phyloP scores from a whole-genome alignment of 2,888 invertebrate genomes.

The Tetragonula carbonaria region DNA sequence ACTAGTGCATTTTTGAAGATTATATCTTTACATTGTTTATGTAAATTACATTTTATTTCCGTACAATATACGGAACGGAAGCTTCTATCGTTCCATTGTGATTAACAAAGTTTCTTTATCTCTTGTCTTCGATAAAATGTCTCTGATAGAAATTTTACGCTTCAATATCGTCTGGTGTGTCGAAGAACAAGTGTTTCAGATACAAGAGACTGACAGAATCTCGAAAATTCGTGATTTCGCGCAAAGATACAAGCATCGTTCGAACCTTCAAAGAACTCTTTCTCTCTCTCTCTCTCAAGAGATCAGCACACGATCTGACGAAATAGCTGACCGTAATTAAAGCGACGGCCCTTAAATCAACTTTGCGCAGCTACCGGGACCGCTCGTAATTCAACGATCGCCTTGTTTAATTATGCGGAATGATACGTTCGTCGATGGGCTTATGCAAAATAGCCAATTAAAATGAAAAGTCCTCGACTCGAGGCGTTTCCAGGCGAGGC shows the following conservation, averaged over 20 bases:
- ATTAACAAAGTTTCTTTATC: too few relatives aligned
- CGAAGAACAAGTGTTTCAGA: too few relatives aligned
- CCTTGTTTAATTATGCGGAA: constrained; percentile 58
- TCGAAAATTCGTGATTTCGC: background rate
- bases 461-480: constrained; percentile 53
- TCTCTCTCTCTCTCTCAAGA: background rate
- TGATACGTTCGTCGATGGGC: constrained; percentile 42
- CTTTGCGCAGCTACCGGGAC: constrained; percentile 5
- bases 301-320: background rate
- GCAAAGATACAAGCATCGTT: background rate
- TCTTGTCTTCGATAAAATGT: too few relatives aligned
- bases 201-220: background rate
- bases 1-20: too few relatives aligned
- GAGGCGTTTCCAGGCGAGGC: constrained; percentile 39
- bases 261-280: background rate
- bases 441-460: constrained; percentile 64
- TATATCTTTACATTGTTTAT: too few relatives aligned
- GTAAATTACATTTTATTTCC: too few relatives aligned
- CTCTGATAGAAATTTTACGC: too few relatives aligned
- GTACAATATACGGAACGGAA: too few relatives aligned
- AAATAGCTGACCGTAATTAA: constrained; percentile 34
- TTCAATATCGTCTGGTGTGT: too few relatives aligned
- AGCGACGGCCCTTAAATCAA: constrained; percentile 41
- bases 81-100: too few relatives aligned
- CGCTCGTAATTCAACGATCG: constrained; percentile 54